phyloP scores from a whole-genome alignment of 1,140 invertebrate genomes.

The Anoplophora glabripennis region DNA sequence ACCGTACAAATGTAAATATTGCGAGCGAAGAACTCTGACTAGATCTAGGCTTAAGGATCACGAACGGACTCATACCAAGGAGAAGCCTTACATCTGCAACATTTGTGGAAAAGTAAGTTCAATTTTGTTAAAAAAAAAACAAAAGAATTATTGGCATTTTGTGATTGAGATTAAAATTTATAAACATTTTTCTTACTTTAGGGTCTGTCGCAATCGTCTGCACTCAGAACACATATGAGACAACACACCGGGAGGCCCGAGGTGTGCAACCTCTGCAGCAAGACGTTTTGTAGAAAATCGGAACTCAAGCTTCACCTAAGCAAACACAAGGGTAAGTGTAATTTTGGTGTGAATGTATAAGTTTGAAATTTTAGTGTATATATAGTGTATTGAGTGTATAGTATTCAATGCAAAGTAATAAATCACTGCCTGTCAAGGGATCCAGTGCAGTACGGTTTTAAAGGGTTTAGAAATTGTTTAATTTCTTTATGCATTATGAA shows the following conservation, averaged over 20 bases:
- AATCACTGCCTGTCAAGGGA: too few species aligned
- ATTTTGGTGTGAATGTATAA: neutral
- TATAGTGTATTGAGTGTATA: too few species aligned
- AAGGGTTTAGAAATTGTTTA: too few species aligned
- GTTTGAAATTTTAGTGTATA: too few species aligned
- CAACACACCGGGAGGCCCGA: slow-evolving; percentile 40
- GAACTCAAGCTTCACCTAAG: slow-evolving; percentile 39
- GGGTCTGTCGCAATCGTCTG: slow-evolving; percentile 37
- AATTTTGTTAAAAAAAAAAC: too few species aligned
- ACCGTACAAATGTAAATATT: slow-evolving; percentile 22
- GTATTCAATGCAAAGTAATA: too few species aligned
- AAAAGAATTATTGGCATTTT: too few species aligned
- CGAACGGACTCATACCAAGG: slow-evolving; percentile 34
- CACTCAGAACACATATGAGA: slow-evolving; percentile 41
- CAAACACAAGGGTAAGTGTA: slow-evolving; percentile 30
- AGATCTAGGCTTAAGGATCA: slow-evolving; percentile 25
- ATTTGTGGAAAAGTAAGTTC: slow-evolving; percentile 33
- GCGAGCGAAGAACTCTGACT: slow-evolving; percentile 25
- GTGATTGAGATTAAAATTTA: too few species aligned
- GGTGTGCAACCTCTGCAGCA: slow-evolving; percentile 37
- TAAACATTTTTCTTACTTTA: slow-evolving; percentile 15
- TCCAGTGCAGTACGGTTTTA: too few species aligned
- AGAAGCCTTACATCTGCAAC: slow-evolving; percentile 33
- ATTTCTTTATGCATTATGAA: too few species aligned
- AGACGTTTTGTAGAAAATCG: slow-evolving; percentile 41